Base-by-base conservation (phyloP, 2,888 invertebrate species). In the Rhingia rostrata region DNA sequence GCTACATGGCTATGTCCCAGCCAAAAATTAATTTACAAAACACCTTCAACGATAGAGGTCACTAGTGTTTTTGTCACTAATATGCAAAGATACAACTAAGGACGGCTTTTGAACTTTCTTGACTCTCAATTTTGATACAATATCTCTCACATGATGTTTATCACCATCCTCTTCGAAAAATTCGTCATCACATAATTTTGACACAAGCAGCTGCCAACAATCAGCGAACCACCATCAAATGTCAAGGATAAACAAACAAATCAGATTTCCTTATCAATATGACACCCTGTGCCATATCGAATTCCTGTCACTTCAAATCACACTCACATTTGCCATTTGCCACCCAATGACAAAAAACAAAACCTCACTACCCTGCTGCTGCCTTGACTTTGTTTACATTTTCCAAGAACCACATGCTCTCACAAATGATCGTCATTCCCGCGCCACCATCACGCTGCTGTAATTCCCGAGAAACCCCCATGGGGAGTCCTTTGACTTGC, bases 401-500 rank as follows among this genome's bases (percentile, higher is more conserved):
- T 82, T 77, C 47, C 30, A 37, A 72, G 77, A 82, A 82, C 69
- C 63, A 67, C 66, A 53, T 6, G 2, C 22, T 22, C 22, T 22
- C 49, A 22, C 47, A 56, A 49, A 64, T 35, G 58, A 58, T 72
- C 39, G 63, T 64, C 58, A 14, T 49, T 22, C 22, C 63, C 54
- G 64, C 37, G 43, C 22, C 64, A 66, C 32, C 51, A 67, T 51
- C 72, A 72, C 66, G 77, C 77, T 82, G 78, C 82, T 77, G 33
- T n/a, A 70, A 53, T 82, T 82, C 77, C 74, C 41, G 43, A 54
- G 82, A 82, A 82, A 82, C 49, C 82, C 81, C 77, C 82, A 22
- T 82, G 77, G 82, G 82, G 82, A 82, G 82, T 82, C 82, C 72
- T 66, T 33, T 32, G 49, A 64, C 43, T 75, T 30, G 37, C 7